Conservation (phyloP, 2,888 invertebrate species). For the Rhyacophila evoluta region DNA sequence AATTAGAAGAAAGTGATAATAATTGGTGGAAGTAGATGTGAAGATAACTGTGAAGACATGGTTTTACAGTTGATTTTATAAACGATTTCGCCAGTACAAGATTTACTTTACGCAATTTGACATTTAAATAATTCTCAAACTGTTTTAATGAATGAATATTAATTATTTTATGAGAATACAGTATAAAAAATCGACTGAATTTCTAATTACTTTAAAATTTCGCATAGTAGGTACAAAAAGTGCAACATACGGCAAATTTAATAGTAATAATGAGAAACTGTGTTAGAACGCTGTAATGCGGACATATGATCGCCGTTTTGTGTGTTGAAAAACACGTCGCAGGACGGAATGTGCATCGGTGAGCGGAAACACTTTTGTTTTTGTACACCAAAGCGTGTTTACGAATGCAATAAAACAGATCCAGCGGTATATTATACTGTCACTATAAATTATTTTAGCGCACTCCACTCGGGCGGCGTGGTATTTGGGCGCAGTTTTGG, state of each 20-base stretch:
- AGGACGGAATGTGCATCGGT: constrained; percentile 37
- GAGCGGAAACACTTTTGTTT: constrained; percentile 43
- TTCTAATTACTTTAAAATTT: too few species aligned
- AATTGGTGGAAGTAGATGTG: too few species aligned
- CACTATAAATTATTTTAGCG: constrained; percentile 48
- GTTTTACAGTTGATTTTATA: too few species aligned
- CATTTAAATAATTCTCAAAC: too few species aligned
- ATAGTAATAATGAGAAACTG: background rate
- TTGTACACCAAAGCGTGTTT: constrained; percentile 38
- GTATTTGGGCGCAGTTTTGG: constrained; percentile 26
- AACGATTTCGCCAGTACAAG: too few species aligned
- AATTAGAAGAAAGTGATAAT: too few species aligned
- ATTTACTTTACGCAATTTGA: too few species aligned
- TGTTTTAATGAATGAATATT: too few species aligned
- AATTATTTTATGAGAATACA: too few species aligned
- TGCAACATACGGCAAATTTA: background rate
- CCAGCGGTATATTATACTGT: constrained; percentile 41
- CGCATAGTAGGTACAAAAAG: background rate
- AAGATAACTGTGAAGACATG: too few species aligned
- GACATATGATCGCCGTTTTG: constrained; percentile 31
- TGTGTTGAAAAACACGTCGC: background rate
- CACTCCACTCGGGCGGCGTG: constrained; percentile 29
- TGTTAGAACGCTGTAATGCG: background rate
- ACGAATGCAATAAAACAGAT: constrained; percentile 49
- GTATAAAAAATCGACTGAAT: too few species aligned